Conservation (phyloP, 2,888 invertebrate species). For the Elaeidobius kamerunicus region DNA sequence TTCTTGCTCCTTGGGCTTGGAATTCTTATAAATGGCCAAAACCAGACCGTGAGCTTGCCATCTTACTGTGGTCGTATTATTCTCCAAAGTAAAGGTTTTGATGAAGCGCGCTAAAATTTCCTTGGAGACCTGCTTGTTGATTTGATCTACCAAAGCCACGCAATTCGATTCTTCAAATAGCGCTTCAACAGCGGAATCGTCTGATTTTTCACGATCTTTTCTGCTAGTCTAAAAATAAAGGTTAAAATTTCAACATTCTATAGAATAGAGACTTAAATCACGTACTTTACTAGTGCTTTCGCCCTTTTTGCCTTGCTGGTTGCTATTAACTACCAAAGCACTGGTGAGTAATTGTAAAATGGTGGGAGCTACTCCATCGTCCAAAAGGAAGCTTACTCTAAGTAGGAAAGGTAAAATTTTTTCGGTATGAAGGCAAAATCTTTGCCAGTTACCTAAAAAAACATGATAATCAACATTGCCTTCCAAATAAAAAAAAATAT, state of each 20-base stretch:
- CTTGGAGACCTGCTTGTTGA: conserved; percentile 63
- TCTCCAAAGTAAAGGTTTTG: conserved; percentile 87
- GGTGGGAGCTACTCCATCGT: conserved; percentile 88
- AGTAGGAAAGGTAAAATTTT: conserved; percentile 79
- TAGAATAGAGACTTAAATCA: background rate
- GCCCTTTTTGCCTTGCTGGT: conserved; percentile 36
- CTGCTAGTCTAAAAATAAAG: conserved; percentile 41
- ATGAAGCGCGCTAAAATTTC: conserved; percentile 73
- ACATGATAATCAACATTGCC: too few relatives aligned
- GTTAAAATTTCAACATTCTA: background rate
- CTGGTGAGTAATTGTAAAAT: conserved; percentile 86
- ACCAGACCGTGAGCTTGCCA: conserved; percentile 94
- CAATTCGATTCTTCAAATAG: conserved; percentile 67
- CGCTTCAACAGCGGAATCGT: conserved; percentile 63
- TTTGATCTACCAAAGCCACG: conserved; percentile 64
- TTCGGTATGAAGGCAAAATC: conserved; percentile 73
- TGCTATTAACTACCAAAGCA: conserved; percentile 68
- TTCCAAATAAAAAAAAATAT: too few relatives aligned
- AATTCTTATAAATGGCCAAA: conserved; percentile 82
- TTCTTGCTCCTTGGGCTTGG: conserved; percentile 73
- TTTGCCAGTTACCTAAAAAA: conserved; percentile 77
- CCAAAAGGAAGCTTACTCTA: conserved; percentile 78
- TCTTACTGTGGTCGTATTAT: conserved; percentile 86
- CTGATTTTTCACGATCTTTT: conserved; percentile 64
- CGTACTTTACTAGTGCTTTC: conserved; percentile 33